Percentiles rank a stretch among this genome's conserved stretches.
phyloP scores from a whole-genome alignment of 2,797 vertebrate species.

The Rhodeus uyekii region DNA sequence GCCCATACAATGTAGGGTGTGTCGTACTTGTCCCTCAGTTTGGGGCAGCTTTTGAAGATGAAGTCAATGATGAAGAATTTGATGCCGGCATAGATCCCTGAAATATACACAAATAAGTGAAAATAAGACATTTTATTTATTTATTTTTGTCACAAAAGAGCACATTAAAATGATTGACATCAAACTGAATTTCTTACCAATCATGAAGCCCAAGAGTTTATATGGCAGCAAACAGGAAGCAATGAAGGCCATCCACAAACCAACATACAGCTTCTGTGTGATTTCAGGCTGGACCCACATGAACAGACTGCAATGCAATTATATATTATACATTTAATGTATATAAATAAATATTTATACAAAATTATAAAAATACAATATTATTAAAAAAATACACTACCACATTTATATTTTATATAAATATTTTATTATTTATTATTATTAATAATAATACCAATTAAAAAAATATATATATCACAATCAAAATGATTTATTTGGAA shows the following conservation, averaged over 20 bases:
- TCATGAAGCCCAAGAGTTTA: conserved; percentile 88
- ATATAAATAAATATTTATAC: background rate
- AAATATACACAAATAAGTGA: background rate
- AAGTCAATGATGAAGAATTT: conserved; percentile 98
- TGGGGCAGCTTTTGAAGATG: conserved; percentile 92
- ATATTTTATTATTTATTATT: too few species aligned
- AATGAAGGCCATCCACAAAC: conserved; percentile 89
- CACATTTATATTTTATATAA: too few species aligned
- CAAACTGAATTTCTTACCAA: conserved; percentile 77
- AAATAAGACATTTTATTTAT: background rate
- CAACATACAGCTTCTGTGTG: conserved; percentile 93
- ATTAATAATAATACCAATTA: too few species aligned
- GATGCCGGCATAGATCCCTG: conserved; percentile 92
- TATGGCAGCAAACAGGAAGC: conserved; percentile 93
- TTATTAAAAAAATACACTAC: too few species aligned
- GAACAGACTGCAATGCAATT: conserved; percentile 83
- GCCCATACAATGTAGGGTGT: conserved; percentile 93
- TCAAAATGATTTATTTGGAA: background rate
- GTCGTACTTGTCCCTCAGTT: conserved; percentile 91
- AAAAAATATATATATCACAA: too few species aligned
- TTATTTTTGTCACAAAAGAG: too few species aligned
- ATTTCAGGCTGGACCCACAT: conserved; percentile 97
- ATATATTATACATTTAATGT: background rate
- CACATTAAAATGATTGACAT: background rate
- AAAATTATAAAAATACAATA: background rate